phyloP scores from a whole-genome alignment of 2,888 invertebrate genomes.

The Melanargia galathea region DNA sequence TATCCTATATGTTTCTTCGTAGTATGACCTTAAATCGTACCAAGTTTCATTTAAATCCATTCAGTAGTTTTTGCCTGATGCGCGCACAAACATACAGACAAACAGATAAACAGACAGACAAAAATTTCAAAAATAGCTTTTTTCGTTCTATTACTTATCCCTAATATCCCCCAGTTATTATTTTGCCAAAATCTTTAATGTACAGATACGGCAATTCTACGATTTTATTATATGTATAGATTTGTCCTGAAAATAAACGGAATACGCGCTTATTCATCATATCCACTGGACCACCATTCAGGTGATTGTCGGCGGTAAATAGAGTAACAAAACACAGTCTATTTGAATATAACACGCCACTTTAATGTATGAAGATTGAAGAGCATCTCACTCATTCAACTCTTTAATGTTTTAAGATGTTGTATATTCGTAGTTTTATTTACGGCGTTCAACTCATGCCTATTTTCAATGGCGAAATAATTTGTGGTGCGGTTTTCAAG shows the following conservation, averaged over 20 bases:
- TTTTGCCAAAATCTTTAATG: too few species aligned
- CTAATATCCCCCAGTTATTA: too few species aligned
- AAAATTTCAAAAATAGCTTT: too few species aligned
- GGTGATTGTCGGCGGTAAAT: conserved; percentile 17
- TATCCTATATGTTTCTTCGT: too few species aligned
- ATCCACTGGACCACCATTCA: conserved; percentile 10
- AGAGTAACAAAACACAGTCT: conserved; percentile 14
- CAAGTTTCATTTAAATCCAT: too few species aligned
- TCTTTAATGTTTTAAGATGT: conserved; percentile 15
- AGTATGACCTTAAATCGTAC: too few species aligned
- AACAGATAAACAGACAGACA: too few species aligned
- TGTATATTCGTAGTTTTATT: conserved; percentile 17
- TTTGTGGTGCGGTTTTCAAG: conserved; percentile 23
- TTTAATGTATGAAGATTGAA: conserved; percentile 22
- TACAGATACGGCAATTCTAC: too few species aligned
- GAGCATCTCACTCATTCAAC: conserved; percentile 17
- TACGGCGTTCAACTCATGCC: not conserved
- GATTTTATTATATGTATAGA: too few species aligned
- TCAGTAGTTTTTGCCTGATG: too few species aligned
- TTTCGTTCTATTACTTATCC: too few species aligned
- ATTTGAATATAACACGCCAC: conserved; percentile 10
- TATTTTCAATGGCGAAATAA: conserved; percentile 11
- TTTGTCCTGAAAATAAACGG: conserved; percentile 11
- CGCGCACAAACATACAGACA: too few species aligned
- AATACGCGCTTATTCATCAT: conserved; percentile 23